Base-by-base conservation (phyloP, 2,797 vertebrate species). In the Champsocephalus gunnari region DNA sequence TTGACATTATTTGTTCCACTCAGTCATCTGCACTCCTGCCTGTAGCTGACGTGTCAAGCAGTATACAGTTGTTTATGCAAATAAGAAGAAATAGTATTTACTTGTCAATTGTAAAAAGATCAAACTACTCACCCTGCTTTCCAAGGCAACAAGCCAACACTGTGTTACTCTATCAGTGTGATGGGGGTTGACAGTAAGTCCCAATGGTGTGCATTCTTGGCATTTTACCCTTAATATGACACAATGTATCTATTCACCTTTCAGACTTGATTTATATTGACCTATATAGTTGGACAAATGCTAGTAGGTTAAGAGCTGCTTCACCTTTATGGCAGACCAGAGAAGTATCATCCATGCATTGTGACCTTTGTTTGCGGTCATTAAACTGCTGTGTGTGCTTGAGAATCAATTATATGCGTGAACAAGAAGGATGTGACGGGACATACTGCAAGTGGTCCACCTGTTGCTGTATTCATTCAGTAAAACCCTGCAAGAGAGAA, bases 201-300 rank as follows among this genome's bases (percentile, higher is more conserved):
- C 83, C 90, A 6, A 19, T 12, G 66, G 81, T 74, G 80, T 77
- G 65, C 78, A 75, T 77, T 88, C 81, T 83, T 89, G 90, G 86
- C 89, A 82, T 91, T 91, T 89, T 85, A 87, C 80, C 84, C 88
- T 73, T 75, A 79, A 14, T 67, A 71, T 90, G 87, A 88, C 87
- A 88, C 66, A 85, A 2, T 75, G 57, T 70, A 82, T 80, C 85
- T 88, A 60, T 80, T 82, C 74, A 84, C 76, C 71, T 58, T 87
- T 80, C 73, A 82, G 77, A 84, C 73, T 84, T 65, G 62, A 82
- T 82, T 85, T 54, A 58, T 88, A 88, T 89, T 91, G 88, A 90
- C 85, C 87, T 80, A 68, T 67, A 70, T 51, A 64, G 24, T 82
- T 92, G 86, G 83, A 79, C 68, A 72, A 82, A 84, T 87, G 86